Evolutionary conservation across 2,797 vertebrate species (phyloP).

Genomic region (Triplophysa yarkandensis): DNA sequence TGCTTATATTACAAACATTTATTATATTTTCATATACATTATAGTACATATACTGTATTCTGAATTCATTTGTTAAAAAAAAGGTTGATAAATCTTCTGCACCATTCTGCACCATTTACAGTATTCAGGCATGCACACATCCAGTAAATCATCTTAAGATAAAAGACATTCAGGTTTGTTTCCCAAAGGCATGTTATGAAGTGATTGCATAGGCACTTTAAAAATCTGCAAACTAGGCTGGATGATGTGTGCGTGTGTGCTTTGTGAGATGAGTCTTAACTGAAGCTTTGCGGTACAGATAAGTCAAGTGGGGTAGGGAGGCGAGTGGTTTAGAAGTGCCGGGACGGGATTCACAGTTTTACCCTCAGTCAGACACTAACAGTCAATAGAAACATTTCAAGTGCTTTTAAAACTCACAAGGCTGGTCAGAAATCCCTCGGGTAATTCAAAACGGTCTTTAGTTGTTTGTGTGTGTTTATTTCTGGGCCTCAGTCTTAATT

Average conservation of each 20-base stretch:
- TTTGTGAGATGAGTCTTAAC: slow-evolving; percentile 59
- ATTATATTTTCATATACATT: too few relatives aligned
- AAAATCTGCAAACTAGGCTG: slow-evolving; percentile 58
- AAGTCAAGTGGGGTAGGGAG: slow-evolving; percentile 36
- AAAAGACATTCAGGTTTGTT: slow-evolving; percentile 50
- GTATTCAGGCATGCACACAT: neutral
- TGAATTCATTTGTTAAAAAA: too few relatives aligned
- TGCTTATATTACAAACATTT: too few relatives aligned
- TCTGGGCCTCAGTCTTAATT: slow-evolving; percentile 15
- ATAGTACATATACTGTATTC: too few relatives aligned
- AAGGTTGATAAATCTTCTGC: too few relatives aligned
- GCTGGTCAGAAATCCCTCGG: slow-evolving; percentile 6
- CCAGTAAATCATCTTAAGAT: slow-evolving; percentile 35
- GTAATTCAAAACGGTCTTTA: slow-evolving; percentile 19
- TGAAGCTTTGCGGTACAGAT: slow-evolving; percentile 59
- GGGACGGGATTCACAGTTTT: slow-evolving; percentile 27
- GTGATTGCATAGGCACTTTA: slow-evolving; percentile 63
- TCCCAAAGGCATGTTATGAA: slow-evolving; percentile 58
- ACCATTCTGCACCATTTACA: neutral
- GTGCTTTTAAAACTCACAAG: slow-evolving; percentile 32
- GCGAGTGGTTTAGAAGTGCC: slow-evolving; percentile 41
- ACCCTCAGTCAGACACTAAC: slow-evolving; percentile 41
- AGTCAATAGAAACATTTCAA: slow-evolving; percentile 51
- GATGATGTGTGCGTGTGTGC: neutral
- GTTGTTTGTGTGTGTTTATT: slow-evolving; percentile 25